A percentile compares a stretch with the other conserved stretches of the same genome.
Evolutionary conservation across 2,888 invertebrate species (phyloP).

Genomic region (Tenthredo scrophulariae): DNA sequence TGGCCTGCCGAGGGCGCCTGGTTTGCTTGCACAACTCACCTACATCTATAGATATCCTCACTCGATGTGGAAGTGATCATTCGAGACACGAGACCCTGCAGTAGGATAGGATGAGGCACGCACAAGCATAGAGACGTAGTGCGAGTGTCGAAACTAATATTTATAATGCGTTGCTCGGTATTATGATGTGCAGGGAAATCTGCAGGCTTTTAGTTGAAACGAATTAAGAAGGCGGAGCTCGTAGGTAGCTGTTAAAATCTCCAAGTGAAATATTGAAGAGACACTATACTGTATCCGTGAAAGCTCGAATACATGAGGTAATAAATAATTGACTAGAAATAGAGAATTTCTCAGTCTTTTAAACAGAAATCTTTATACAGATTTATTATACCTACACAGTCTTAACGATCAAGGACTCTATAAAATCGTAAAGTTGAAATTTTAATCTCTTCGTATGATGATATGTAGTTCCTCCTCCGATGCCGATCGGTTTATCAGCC

Average conservation of each 20-base stretch:
- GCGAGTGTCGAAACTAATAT: neutral
- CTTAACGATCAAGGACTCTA: neutral
- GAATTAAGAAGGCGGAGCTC: neutral
- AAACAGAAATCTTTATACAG: neutral
- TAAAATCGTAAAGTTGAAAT: neutral
- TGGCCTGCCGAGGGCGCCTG: conserved; percentile 46
- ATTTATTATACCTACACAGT: neutral
- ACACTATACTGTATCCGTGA: neutral
- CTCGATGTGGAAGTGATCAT: conserved; percentile 17
- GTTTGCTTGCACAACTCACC: conserved; percentile 41
- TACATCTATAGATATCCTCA: conserved; percentile 7
- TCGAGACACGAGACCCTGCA: neutral
- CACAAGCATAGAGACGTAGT: neutral
- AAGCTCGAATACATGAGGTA: neutral
- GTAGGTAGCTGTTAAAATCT: neutral
- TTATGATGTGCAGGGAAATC: neutral
- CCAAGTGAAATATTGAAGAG: neutral
- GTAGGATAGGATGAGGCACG: neutral
- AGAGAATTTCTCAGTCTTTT: neutral
- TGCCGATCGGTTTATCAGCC: neutral
- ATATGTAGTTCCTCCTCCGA: neutral
- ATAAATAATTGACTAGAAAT: neutral
- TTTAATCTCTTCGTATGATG: neutral
- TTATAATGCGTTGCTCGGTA: neutral
- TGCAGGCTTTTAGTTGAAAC: neutral